Evolutionary conservation across 1,140 invertebrate species (phyloP), one percentile per base, ranked within the genome.

Genomic region (Hetaerina americana): DNA sequence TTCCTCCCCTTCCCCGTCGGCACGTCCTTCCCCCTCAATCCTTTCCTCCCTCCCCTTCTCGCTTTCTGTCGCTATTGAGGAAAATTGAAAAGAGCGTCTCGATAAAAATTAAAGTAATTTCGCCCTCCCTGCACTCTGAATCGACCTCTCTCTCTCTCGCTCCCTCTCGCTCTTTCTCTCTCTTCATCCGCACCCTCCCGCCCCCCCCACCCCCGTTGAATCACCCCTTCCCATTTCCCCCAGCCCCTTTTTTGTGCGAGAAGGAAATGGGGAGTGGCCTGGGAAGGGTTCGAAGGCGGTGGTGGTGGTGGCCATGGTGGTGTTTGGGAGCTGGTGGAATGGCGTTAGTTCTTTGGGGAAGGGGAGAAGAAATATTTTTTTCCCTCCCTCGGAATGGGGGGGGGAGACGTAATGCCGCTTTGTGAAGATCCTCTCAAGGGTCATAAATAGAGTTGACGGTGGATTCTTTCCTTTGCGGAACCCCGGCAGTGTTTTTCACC

Each of bases 41-140:
- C 5, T n/a, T n/a, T 40, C 31, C 40, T 2, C 10, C 40, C 40
- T 12, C 40, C 22, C 40, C 10, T n/a, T n/a, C n/a, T n/a, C n/a
- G n/a, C n/a, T n/a, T n/a, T n/a, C n/a, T n/a, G n/a, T n/a, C n/a
- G 2, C 10, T 10, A 57, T 57, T n/a, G 40, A 10, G 40, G 40
- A 57, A 57, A 57, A 57, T 57, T 57, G 40, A 57, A 57, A 57
- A 57, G 40, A 57, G 40, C 40, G 10, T 10, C 40, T 57, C 40
- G 40, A 57, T 57, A 57, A 57, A 57, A 57, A 57, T 57, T 57
- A 57, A 57, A 57, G 40, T 57, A 57, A 57, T 57, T 57, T 57
- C 10, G 15, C 40, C 10, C 15, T 18, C 31, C 31, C 31, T 40
- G n/a, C n/a, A n/a, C n/a, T n/a, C n/a, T n/a, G n/a, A n/a, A n/a